These are phyloP conservation scores for Steinernema scapterisci DNA, from an alignment of 2,888 invertebrate genomes.

Conservation along the genomic window DNA sequence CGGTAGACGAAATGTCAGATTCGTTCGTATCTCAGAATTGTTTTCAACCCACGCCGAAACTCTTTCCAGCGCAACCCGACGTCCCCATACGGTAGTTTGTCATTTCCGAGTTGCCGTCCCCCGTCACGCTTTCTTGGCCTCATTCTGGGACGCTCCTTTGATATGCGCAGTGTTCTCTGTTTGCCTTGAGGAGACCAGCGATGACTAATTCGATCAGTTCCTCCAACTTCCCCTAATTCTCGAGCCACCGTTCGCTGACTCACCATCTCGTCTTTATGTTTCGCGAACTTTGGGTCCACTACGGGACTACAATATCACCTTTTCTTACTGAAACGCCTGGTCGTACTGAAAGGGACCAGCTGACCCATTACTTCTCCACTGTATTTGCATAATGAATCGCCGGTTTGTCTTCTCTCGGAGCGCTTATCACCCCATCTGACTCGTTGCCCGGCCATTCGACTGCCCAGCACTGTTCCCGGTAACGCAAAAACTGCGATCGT, in stretches of 20 bases:
- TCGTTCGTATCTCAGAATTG: not conserved
- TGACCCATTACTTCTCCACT: not conserved
- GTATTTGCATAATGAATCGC: slow-evolving; percentile 12
- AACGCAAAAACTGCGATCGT: not conserved
- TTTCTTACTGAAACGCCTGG: no score
- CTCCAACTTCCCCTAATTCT: no score
- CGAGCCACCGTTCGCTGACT: not conserved
- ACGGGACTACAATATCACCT: no score
- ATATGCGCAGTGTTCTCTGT: not conserved
- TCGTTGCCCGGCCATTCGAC: no score
- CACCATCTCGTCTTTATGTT: not conserved
- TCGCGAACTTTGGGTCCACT: not conserved
- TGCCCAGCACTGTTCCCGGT: not conserved
- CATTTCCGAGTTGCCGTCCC: no score
- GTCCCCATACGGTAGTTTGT: no score
- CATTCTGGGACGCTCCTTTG: no score
- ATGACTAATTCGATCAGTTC: slow-evolving; percentile 18
- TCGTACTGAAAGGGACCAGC: not conserved
- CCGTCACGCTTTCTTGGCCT: no score
- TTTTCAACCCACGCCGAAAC: no score
- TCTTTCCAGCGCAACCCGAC: no score
- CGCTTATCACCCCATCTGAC: not conserved
- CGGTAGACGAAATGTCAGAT: not conserved
- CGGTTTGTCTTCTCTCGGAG: slow-evolving; percentile 15
- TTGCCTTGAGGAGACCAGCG: not conserved